Conservation (phyloP, 2,888 invertebrate genomes). For the Macrosoma leucophasiata region DNA sequence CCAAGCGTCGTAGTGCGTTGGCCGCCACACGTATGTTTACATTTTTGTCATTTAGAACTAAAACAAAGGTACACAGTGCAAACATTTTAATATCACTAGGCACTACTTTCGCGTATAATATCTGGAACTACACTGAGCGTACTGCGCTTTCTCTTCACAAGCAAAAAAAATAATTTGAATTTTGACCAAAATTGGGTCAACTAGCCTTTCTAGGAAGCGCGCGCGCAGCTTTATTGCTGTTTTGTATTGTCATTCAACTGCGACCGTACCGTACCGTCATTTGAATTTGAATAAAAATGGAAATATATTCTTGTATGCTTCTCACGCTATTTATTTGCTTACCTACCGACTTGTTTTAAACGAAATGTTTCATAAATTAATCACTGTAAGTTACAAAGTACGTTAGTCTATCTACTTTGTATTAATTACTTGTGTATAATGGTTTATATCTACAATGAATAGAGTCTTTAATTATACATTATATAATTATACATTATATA, state of each 20-base stretch:
- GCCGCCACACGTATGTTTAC: slow-evolving; percentile 36
- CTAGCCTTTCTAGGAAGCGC: slow-evolving; percentile 50
- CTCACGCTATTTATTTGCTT: too few relatives aligned
- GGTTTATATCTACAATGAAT: too few relatives aligned
- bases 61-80: slow-evolving; percentile 30
- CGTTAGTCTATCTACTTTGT: too few relatives aligned
- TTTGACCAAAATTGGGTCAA: slow-evolving; percentile 64
- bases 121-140: slow-evolving; percentile 48
- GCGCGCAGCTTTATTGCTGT: slow-evolving; percentile 33
- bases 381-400: too few relatives aligned
- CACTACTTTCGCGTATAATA: slow-evolving; percentile 59
- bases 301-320: too few relatives aligned
- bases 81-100: slow-evolving; percentile 36
- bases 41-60: slow-evolving; percentile 36
- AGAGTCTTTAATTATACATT: too few relatives aligned
- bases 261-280: too few relatives aligned
- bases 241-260: slow-evolving; percentile 33
- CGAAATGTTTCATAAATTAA: too few relatives aligned
- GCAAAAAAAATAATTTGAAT: slow-evolving; percentile 72
- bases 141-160: slow-evolving; percentile 59
- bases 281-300: too few relatives aligned
- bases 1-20: slow-evolving; percentile 34
- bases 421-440: too few relatives aligned
- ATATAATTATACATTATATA: too few relatives aligned
- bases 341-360: too few relatives aligned